Evolutionary conservation across 2,113 vertebrate genomes (phyloP), one percentile per base, ranked within the genome.

Genomic region (Hemiprocne comata): DNA sequence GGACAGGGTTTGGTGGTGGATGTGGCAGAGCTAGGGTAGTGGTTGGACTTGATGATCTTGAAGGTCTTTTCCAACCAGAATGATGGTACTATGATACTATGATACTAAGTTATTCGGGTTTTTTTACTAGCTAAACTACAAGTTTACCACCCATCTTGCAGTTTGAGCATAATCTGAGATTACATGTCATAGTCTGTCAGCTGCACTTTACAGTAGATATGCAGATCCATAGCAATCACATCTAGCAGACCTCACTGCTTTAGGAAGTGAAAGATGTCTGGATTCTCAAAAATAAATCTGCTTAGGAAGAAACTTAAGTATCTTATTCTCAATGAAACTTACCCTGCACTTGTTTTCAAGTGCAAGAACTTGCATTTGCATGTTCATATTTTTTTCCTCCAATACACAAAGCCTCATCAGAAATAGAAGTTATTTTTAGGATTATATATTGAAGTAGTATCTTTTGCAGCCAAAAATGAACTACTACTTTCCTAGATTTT

Each of bases 41-140:
- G n/a, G n/a, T n/a, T n/a, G n/a, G n/a, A n/a, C n/a, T n/a, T n/a
- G n/a, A n/a, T n/a, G n/a, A n/a, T n/a, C n/a, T n/a, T n/a, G n/a
- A n/a, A n/a, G n/a, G n/a, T n/a, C n/a, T n/a, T n/a, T n/a, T n/a
- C n/a, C n/a, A n/a, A n/a, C n/a, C n/a, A n/a, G n/a, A n/a, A n/a
- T n/a, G n/a, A n/a, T n/a, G n/a, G n/a, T n/a, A n/a, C n/a, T n/a
- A n/a, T n/a, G n/a, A n/a, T n/a, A n/a, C n/a, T n/a, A n/a, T n/a
- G n/a, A n/a, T n/a, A n/a, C n/a, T n/a, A n/a, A 2, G 4, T n/a
- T 48, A 21, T 28, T 50, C 11, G 38, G 4, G 0, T 10, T 62
- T 74, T 57, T n/a, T 21, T 11, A 10, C 23, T 62, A 57, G 12
- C 14, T 65, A 54, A 82, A 50, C 19, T 19, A 36, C 16, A 42